Evolutionary conservation across 2,797 vertebrate species (phyloP), one percentile per base, ranked within the genome.

Genomic region (Sylvia borin): DNA sequence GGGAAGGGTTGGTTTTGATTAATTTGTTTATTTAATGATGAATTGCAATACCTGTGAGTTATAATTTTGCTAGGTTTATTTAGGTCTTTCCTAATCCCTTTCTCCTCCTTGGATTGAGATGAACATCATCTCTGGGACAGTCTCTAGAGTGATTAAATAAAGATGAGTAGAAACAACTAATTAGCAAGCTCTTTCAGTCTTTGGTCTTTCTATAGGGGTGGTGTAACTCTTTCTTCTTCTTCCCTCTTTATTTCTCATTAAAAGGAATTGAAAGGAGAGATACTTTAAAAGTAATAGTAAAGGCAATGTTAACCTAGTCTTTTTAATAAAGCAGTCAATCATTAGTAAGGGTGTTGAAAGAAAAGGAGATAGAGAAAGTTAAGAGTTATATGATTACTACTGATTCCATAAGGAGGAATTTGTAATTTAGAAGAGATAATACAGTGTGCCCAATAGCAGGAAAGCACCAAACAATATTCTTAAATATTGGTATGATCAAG

Each of bases 401-500:
- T 65, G 32, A 57, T 64, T 88, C 24, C 31, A 31, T 19, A 31
- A 43, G 32, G 47, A 79, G 21, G 18, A 51, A 64, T 81, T 85
- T 82, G 29, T 73, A 45, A 50, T 85, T 85, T 70, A 43, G 54
- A 79, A 96, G 32, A 78, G 27, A 87, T 89, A 83, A 85, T 40
- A 26, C 18, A 58, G 8, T 24, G 53, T 40, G 24, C 10, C 18
- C 2, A 29, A 47, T 40, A 82, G 31, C 36, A 88, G 68, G 20
- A 79, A 91, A 61, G 34, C 27, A 36, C 18, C 29, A 48, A 62
- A 57, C 11, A 29, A 4, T 22, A 18, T 76, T 90, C 42, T 72
- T 38, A 50, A 75, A 72, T 13, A 58, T 55, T 34, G 5, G 9
- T 71, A 11, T 78, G 11, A 25, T 45, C 51, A 70, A 81, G 80